phyloP scores from a whole-genome alignment of 2,888 invertebrate genomes.

The Dromius quadrimaculatus region DNA sequence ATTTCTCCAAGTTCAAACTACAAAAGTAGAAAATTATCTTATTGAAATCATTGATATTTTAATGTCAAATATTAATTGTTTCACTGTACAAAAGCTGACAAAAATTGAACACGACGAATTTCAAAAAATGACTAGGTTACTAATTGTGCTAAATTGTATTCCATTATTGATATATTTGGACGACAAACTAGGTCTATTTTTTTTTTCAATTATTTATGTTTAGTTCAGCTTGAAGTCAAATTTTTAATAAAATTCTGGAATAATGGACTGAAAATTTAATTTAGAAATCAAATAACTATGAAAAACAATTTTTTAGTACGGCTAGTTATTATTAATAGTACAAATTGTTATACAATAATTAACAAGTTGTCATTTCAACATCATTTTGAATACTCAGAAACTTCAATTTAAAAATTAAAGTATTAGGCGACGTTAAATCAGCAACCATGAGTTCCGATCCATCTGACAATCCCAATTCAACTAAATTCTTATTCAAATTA shows the following conservation, averaged over 20 bases:
- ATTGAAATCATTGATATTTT: not conserved
- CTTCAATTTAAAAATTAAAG: conserved; percentile 81
- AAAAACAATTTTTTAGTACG: conserved; percentile 6
- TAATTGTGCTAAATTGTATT: too few relatives aligned
- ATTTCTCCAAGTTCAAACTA: not conserved
- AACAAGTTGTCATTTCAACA: conserved; percentile 67
- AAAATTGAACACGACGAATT: too few relatives aligned
- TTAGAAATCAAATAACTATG: conserved; percentile 4
- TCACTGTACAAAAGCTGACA: too few relatives aligned
- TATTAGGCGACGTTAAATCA: conserved; percentile 89
- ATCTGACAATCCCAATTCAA: conserved; percentile 86
- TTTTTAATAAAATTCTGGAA: too few relatives aligned
- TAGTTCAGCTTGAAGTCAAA: too few relatives aligned
- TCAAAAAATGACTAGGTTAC: too few relatives aligned
- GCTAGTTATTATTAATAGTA: conserved; percentile 20
- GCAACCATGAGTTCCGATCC: conserved; percentile 92
- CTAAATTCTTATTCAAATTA: conserved; percentile 89
- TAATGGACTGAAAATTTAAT: too few relatives aligned
- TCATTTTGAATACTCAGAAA: conserved; percentile 67
- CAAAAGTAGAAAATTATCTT: not conserved
- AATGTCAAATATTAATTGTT: conserved; percentile 10
- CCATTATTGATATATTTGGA: too few relatives aligned
- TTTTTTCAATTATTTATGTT: too few relatives aligned
- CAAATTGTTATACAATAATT: conserved; percentile 21
- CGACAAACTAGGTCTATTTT: too few relatives aligned